These are phyloP conservation scores for Prunella strophiata DNA, from an alignment of 2,797 vertebrate genomes.

Conservation along the genomic window DNA sequence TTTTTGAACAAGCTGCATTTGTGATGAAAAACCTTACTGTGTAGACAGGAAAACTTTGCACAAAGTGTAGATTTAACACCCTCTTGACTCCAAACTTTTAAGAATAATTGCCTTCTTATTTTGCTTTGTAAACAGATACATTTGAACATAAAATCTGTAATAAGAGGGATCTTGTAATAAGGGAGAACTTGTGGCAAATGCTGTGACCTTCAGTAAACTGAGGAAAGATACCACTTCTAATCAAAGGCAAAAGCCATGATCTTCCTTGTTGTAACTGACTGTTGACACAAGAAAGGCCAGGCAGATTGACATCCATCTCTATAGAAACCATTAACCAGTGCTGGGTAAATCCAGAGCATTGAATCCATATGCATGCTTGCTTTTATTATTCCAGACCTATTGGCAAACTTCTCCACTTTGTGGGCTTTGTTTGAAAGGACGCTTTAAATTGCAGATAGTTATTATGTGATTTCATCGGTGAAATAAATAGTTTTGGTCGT, in stretches of 20 bases:
- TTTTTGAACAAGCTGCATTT: conserved; percentile 52
- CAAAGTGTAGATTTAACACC: conserved; percentile 34
- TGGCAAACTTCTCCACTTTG: conserved; percentile 80
- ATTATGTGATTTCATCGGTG: conserved; percentile 78
- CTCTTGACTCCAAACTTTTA: conserved; percentile 45
- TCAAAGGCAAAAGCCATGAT: conserved; percentile 83
- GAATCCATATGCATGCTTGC: conserved; percentile 84
- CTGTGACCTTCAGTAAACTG: conserved; percentile 85
- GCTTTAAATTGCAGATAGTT: conserved; percentile 77
- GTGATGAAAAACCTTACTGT: conserved; percentile 28
- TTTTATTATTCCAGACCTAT: conserved; percentile 81
- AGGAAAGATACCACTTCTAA: conserved; percentile 83
- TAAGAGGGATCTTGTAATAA: conserved; percentile 70
- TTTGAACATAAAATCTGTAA: conserved; percentile 76
- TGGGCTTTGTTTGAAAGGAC: conserved; percentile 80
- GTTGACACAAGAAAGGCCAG: conserved; percentile 88
- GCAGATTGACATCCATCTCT: conserved; percentile 85
- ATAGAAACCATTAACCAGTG: conserved; percentile 83
- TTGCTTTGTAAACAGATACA: conserved; percentile 59
- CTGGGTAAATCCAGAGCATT: conserved; percentile 80
- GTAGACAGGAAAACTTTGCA: conserved; percentile 29
- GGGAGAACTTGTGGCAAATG: conserved; percentile 74
- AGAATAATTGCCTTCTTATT: conserved; percentile 72
- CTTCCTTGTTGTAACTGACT: conserved; percentile 83
- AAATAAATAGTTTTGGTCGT: conserved; percentile 80